A percentile compares a stretch with the other conserved stretches of the same genome.
These are phyloP conservation scores for Pachycephus smyrnensis DNA, from an alignment of 2,888 invertebrate species.

Conservation along the genomic window DNA sequence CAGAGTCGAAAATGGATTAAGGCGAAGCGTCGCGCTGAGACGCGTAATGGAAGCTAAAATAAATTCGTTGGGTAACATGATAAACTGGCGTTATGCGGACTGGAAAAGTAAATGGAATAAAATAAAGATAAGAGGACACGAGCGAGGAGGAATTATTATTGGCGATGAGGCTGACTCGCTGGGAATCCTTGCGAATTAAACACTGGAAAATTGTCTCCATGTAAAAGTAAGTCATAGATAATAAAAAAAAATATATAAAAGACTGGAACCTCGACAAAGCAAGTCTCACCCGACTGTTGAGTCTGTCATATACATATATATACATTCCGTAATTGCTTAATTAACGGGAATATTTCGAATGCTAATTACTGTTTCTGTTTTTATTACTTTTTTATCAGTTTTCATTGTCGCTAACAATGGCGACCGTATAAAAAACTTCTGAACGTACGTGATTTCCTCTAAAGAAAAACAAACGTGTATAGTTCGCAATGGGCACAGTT, in stretches of 20 bases:
- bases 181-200: neutral
- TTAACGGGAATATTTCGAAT: too few relatives aligned
- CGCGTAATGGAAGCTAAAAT: neutral
- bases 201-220: neutral
- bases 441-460: too few relatives aligned
- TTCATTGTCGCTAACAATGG: too few relatives aligned
- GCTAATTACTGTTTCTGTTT: too few relatives aligned
- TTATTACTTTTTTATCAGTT: too few relatives aligned
- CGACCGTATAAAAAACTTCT: too few relatives aligned
- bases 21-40: neutral
- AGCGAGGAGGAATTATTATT: neutral
- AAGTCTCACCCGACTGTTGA: too few relatives aligned
- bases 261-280: too few relatives aligned
- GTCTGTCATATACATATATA: too few relatives aligned
- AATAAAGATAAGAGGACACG: neutral
- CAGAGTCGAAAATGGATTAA: neutral
- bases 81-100: neutral
- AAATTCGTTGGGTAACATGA: neutral
- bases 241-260: neutral
- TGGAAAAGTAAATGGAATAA: neutral
- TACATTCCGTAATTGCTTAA: too few relatives aligned
- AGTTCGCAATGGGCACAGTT: too few relatives aligned
- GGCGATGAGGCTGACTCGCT: neutral
- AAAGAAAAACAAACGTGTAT: too few relatives aligned
- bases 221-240: neutral